Percentiles rank a stretch among this genome's conserved stretches.
Conservation (phyloP, 30 jellyfish, hydroid and myxozoan genomes). For the Turritopsis rubra region DNA sequence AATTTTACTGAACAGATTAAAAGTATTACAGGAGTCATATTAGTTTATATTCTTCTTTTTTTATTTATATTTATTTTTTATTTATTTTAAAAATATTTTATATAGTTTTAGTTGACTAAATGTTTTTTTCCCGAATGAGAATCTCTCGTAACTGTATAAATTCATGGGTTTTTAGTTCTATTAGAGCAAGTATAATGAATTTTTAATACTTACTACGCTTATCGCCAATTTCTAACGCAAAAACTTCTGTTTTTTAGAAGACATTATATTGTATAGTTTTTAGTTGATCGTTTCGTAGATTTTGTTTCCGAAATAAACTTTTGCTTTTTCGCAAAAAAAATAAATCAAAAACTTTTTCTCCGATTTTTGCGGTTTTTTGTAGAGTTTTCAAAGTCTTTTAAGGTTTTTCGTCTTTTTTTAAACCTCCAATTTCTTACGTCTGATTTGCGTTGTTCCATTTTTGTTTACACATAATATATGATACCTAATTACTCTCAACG, state of each 20-base stretch:
- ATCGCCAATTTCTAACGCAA: neutral
- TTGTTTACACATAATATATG: too few relatives aligned
- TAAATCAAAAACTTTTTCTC: neutral
- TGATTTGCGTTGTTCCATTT: too few relatives aligned
- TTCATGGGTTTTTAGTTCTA: neutral
- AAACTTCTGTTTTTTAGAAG: neutral
- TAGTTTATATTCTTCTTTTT: neutral
- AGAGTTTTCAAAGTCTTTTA: neutral
- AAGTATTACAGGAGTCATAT: neutral
- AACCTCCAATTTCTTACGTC: too few relatives aligned
- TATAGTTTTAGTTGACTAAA: neutral
- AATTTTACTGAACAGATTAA: constrained; percentile 54
- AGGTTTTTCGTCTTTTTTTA: neutral
- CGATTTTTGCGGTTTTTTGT: neutral
- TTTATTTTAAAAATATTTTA: too few relatives aligned
- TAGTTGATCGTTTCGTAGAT: neutral
- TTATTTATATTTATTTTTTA: too few relatives aligned
- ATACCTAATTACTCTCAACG: too few relatives aligned
- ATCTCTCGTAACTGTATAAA: neutral
- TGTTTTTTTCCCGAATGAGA: neutral
- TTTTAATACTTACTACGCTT: neutral
- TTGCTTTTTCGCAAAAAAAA: neutral
- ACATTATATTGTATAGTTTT: neutral
- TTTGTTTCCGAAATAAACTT: neutral
- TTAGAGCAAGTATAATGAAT: too few relatives aligned